A percentile compares a stretch with the other conserved stretches of the same genome.
These are phyloP conservation scores for Trialeurodes vaporariorum DNA, from an alignment of 1,140 invertebrate genomes.

Conservation along the genomic window DNA sequence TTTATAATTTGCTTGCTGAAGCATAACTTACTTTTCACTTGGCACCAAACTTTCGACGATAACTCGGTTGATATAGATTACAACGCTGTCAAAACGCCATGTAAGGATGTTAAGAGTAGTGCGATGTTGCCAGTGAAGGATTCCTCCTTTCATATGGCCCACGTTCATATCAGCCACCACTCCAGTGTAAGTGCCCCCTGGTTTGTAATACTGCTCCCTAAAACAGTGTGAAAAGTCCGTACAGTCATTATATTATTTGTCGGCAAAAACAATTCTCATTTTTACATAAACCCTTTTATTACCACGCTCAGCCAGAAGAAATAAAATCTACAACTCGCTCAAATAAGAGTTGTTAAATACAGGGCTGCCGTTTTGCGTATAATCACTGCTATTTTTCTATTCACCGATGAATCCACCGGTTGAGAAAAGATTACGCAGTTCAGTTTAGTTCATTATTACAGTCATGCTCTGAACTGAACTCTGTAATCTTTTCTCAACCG, in stretches of 20 bases:
- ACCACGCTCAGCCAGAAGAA: not conserved
- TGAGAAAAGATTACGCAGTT: too few species aligned
- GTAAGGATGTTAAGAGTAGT: constrained; percentile 69
- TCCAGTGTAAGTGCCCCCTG: constrained; percentile 52
- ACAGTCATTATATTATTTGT: not conserved
- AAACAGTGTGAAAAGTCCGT: constrained; percentile 13
- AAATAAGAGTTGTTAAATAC: not conserved
- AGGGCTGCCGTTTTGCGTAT: too few species aligned
- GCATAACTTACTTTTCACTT: constrained; percentile 20
- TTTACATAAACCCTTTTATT: not conserved
- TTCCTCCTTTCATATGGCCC: constrained; percentile 45
- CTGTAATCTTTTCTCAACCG: too few species aligned
- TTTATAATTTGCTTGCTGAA: too few species aligned
- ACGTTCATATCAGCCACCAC: constrained; percentile 53
- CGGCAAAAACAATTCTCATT: not conserved
- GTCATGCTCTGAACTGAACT: too few species aligned
- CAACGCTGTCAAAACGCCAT: constrained; percentile 60
- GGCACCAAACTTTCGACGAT: constrained; percentile 39
- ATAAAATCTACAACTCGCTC: not conserved
- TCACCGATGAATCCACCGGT: too few species aligned
- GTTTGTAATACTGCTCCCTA: constrained; percentile 47
- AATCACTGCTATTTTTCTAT: too few species aligned
- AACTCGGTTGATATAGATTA: constrained; percentile 55
- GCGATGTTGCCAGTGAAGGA: constrained; percentile 64
- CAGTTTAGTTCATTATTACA: too few species aligned